Evolutionary conservation across 2,113 vertebrate species (phyloP), one percentile per base, ranked within the genome.

Genomic region (Halcyon malimbica): DNA sequence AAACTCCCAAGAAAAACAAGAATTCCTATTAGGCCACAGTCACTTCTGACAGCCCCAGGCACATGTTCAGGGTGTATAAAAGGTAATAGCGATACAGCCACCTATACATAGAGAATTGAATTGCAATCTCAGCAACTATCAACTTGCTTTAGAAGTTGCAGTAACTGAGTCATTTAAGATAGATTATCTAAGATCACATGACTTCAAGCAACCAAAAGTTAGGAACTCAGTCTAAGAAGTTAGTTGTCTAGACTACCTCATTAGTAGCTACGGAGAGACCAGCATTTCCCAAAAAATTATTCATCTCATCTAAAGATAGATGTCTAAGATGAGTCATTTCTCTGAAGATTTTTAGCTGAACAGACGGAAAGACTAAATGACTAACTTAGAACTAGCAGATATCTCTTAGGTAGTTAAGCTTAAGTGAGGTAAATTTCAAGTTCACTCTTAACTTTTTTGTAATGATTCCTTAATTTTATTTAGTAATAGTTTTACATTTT

Each of bases 21-120:
- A 53, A 7, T 25, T 1, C 7, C 3, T 81, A 0, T 8, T 74
- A 39, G 29, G 59, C 3, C n/a, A 6, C 11, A 21, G 3, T 26
- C 6, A 13, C 13, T 35, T 11, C 12, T 53, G 31, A 62, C 29
- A 69, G 10, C 7, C 18, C 9, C 67, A 73, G 50, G 18, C 0
- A 78, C 42, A 42, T 46, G 26, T 62, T 83, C 48, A 73, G 20
- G 5, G 24, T 37, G 42, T 26, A 29, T 7, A 51, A 89, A 78
- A 71, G 13, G 1, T 12, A 51, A 44, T 8, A 50, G 10, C 68
- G 13, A 25, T 67, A 17, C 12, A 56, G 2, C 2, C n/a, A 50
- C 4, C 16, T 56, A 44, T 29, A 46, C 48, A 29, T 31, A 48
- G 25, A 83, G 7, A 82, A 8, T 13, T 71, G 0, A 82, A 79